Evolutionary conservation across 2,113 vertebrate species (phyloP).

Genomic region (Chloroceryle aenea): DNA sequence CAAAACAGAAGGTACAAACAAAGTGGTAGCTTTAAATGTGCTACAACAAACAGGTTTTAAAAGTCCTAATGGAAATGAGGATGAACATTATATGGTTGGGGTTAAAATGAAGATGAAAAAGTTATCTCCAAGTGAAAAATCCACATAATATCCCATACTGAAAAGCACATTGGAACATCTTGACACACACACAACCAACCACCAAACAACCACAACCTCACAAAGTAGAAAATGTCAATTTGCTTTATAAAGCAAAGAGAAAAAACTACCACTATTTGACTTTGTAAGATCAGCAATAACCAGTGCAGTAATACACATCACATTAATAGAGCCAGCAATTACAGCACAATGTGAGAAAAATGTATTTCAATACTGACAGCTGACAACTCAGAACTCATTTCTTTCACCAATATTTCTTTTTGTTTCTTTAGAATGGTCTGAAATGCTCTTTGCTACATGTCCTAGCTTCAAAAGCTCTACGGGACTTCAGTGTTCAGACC

Average conservation of each 20-base stretch:
- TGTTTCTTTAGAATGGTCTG: conserved; percentile 52
- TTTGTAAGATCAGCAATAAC: conserved; percentile 49
- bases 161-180: neutral
- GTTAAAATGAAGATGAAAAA: neutral
- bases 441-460: conserved; percentile 22
- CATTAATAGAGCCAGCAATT: conserved; percentile 58
- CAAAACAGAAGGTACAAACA: neutral
- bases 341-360: conserved; percentile 49
- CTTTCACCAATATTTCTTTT: conserved; percentile 18
- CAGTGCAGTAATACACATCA: conserved; percentile 23
- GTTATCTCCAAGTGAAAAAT: neutral
- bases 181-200: neutral
- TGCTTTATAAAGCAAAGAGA: conserved; percentile 4
- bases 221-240: neutral
- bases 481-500: conserved; percentile 12
- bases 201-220: no score
- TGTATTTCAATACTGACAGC: conserved; percentile 55
- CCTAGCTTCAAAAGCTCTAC: conserved; percentile 42
- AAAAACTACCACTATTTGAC: conserved; percentile 26
- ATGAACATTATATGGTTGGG: neutral
- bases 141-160: neutral
- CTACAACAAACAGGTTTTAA: neutral
- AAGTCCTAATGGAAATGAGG: neutral
- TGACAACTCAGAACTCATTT: conserved; percentile 56
- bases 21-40: neutral